phyloP scores from a whole-genome alignment of 2,113 vertebrate genomes.

The Microtus oregoni region DNA sequence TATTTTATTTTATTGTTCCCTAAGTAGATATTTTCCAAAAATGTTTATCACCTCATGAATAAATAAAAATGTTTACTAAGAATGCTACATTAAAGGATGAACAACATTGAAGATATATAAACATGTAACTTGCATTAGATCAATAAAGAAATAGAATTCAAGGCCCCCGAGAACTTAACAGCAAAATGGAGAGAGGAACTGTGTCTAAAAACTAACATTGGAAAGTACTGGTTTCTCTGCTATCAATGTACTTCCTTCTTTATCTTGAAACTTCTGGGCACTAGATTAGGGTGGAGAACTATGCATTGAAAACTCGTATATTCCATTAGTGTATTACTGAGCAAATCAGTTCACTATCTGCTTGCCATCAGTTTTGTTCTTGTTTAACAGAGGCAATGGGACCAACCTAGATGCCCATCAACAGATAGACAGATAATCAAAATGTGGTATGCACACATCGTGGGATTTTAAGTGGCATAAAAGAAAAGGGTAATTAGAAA shows the following conservation, averaged over 20 bases:
- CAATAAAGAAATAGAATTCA: neutral
- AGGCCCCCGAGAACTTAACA: neutral
- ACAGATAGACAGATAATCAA: neutral
- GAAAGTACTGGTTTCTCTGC: neutral
- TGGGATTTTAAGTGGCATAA: neutral
- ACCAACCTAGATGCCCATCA: neutral
- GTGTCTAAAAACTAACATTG: neutral
- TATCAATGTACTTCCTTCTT: neutral
- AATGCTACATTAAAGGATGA: neutral
- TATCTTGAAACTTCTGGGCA: neutral
- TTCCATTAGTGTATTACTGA: neutral
- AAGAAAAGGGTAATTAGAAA: neutral
- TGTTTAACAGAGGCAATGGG: neutral
- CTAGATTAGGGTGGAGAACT: neutral
- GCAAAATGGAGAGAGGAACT: neutral
- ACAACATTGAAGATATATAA: neutral
- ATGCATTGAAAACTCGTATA: neutral
- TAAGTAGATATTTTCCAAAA: neutral
- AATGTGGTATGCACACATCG: neutral
- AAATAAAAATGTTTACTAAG: neutral
- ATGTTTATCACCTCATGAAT: neutral
- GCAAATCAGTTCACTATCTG: neutral
- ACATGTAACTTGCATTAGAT: neutral
- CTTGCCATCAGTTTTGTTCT: neutral
- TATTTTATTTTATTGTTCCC: neutral